Evolutionary conservation across 2,797 vertebrate species (phyloP), one percentile per base, ranked within the genome.

Genomic region (Alfaro cultratus): DNA sequence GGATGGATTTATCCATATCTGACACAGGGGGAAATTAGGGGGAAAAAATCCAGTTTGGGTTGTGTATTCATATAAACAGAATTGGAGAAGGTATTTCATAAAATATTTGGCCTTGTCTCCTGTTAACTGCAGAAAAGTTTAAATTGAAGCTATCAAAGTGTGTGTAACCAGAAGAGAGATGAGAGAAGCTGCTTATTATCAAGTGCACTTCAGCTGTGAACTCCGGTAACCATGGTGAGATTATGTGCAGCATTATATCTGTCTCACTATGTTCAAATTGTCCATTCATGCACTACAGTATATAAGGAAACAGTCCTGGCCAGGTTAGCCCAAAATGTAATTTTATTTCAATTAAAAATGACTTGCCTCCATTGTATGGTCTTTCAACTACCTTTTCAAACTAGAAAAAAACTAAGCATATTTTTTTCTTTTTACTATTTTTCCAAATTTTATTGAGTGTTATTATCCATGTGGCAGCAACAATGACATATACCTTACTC

Each of bases 181-280:
- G 31, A 67, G 34, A 67, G 18, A 67, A 67, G 62, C 34, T 21
- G 62, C 62, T 67, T 67, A 85, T 67, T 21, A 67, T 39, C 62
- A 67, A 67, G 18, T 67, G 62, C 62, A 39, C 62, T 67, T 67
- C 34, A 67, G 34, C 62, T 67, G 62, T 67, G 34, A 67, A 39
- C 62, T 39, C 62, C 7, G 16, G 31, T 67, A 36, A 21, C 62
- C 62, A 67, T 67, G 62, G 62, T 67, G 62, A 67, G 34, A 36
- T 39, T 67, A 67, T 67, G 34, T 67, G 31, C 16, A 67, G 62
- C 16, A 67, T 67, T 67, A 34, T 67, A 23, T 67, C 34, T 9
- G 18, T 67, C 62, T 67, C 62, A 67, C 62, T 39, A 39, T 39
- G 34, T 36, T 64, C 34, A 36, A 21, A 64, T 62, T 31, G 62